Conservation (phyloP, 1,140 invertebrate genomes). For the Luehdorfia chinensis region DNA sequence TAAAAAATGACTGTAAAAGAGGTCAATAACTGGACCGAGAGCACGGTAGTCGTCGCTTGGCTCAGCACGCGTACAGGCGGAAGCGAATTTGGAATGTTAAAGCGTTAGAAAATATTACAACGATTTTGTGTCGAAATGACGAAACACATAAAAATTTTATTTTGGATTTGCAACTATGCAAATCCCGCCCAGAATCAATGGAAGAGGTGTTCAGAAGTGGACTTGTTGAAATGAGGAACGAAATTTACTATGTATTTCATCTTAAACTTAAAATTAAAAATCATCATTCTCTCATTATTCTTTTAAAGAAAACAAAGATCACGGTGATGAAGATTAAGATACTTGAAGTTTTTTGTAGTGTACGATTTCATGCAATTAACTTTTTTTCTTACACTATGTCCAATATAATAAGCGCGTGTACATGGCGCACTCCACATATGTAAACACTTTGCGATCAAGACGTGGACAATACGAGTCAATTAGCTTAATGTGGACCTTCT, state of each 20-base stretch:
- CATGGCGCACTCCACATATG: slow-evolving; percentile 36
- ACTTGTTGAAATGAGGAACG: no score
- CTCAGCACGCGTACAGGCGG: slow-evolving; percentile 21
- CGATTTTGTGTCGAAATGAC: no score
- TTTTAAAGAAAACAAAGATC: no score
- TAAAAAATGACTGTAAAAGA: slow-evolving; percentile 46
- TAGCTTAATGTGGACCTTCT: slow-evolving; percentile 24
- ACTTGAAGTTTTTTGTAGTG: no score
- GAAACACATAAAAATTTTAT: no score
- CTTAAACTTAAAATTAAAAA: no score
- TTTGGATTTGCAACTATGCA: no score
- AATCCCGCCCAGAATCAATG: not conserved
- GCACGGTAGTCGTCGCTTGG: slow-evolving; percentile 36
- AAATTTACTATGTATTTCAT: no score
- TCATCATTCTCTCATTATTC: no score
- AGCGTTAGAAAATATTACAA: slow-evolving; percentile 3
- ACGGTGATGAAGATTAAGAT: no score
- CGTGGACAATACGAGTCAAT: slow-evolving; percentile 22
- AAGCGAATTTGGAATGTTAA: slow-evolving; percentile 14
- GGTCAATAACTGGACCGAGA: slow-evolving; percentile 62
- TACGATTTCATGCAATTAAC: no score
- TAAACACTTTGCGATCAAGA: slow-evolving; percentile 45
- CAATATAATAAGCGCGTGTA: slow-evolving; percentile 20
- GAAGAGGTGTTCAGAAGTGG: no score
- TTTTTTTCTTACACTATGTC: not conserved